phyloP scores from a whole-genome alignment of 2,113 vertebrate species.

The Speoplatyrhinus poulsoni region DNA sequence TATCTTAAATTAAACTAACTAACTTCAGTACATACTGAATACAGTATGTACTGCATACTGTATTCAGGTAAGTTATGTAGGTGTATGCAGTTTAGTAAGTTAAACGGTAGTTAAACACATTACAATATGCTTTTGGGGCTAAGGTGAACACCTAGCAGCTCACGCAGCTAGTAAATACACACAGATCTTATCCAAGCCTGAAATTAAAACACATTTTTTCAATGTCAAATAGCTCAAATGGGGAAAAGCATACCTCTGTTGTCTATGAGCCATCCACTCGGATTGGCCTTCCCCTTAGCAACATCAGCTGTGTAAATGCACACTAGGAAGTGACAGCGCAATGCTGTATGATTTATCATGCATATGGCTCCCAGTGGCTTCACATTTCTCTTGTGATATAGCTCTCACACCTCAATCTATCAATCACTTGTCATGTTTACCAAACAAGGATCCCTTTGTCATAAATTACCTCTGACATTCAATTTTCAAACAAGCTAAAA shows the following conservation, averaged over 20 bases:
- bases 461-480: conserved; percentile 25
- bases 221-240: conserved; percentile 17
- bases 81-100: no score
- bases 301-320: conserved; percentile 16
- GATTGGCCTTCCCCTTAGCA: conserved; percentile 18
- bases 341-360: conserved; percentile 31
- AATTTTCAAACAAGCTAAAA: conserved; percentile 14
- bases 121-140: conserved; percentile 3
- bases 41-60: neutral
- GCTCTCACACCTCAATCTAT: conserved; percentile 28
- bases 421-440: conserved; percentile 30
- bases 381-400: neutral
- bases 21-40: no score
- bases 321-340: conserved; percentile 24
- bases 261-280: conserved; percentile 23
- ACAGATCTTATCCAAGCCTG: conserved; percentile 32
- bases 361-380: conserved; percentile 15
- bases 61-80: no score
- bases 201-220: conserved; percentile 50
- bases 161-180: conserved; percentile 6
- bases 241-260: neutral
- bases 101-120: no score
- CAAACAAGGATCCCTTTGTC: conserved; percentile 34
- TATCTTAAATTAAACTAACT: no score
- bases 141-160: neutral